Percentiles rank a stretch among this genome's conserved stretches.
Conservation (phyloP, 2,113 vertebrate genomes). For the Coreoperca whiteheadi region DNA sequence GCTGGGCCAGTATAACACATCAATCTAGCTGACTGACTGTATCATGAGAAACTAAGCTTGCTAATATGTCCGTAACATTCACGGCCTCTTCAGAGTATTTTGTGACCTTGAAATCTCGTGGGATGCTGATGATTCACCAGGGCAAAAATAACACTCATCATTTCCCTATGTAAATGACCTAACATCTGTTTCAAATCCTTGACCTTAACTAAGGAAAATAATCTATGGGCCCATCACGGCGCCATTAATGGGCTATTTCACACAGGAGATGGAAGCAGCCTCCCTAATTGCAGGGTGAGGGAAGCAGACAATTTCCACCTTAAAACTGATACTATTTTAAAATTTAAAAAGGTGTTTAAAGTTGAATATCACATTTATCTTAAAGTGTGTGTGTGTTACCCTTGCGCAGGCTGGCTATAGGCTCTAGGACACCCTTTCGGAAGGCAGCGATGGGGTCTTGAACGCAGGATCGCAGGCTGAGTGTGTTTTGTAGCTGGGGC, state of each 20-base stretch:
- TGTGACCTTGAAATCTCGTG: slow-evolving; percentile 72
- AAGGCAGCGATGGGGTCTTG: slow-evolving; percentile 95
- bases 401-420: slow-evolving; percentile 88
- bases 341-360: slow-evolving; percentile 55
- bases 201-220: slow-evolving; percentile 67
- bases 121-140: slow-evolving; percentile 63
- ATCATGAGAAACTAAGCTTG: slow-evolving; percentile 55
- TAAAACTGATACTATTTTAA: slow-evolving; percentile 52
- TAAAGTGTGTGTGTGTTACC: slow-evolving; percentile 82
- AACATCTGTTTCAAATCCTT: slow-evolving; percentile 69
- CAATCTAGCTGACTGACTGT: slow-evolving; percentile 59
- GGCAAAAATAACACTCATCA: slow-evolving; percentile 67
- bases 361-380: slow-evolving; percentile 57
- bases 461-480: slow-evolving; percentile 95
- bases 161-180: slow-evolving; percentile 68
- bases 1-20: slow-evolving; percentile 59
- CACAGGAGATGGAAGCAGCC: slow-evolving; percentile 40
- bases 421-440: slow-evolving; percentile 91
- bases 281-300: slow-evolving; percentile 31
- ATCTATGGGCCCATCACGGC: slow-evolving; percentile 47
- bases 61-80: slow-evolving; percentile 50
- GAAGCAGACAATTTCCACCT: slow-evolving; percentile 42
- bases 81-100: slow-evolving; percentile 37
- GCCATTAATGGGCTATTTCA: slow-evolving; percentile 60
- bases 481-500: slow-evolving; percentile 92